A percentile compares a stretch with the other conserved stretches of the same genome.
Conservation (phyloP, 2,797 vertebrate genomes). For the Alcedo quadribrachys region DNA sequence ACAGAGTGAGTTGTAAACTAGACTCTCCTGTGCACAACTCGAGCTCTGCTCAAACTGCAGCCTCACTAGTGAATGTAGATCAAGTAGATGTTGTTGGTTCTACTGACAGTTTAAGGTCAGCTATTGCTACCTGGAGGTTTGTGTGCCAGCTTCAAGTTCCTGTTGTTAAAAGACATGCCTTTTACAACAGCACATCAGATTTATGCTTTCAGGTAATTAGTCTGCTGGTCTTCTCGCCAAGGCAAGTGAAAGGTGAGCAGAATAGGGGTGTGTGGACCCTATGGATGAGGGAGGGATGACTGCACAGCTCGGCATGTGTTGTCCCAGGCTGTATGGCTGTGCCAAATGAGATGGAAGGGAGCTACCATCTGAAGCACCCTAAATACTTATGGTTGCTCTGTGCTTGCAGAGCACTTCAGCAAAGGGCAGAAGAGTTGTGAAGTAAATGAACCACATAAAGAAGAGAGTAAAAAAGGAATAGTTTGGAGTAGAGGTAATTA, state of each 20-base stretch:
- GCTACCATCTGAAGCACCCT: background rate
- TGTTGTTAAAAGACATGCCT: background rate
- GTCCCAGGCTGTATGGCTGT: background rate
- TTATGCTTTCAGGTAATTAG: background rate
- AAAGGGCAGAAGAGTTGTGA: background rate
- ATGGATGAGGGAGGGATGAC: background rate
- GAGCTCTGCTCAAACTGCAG: background rate
- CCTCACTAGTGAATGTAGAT: background rate
- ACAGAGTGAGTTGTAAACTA: background rate
- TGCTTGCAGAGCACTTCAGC: background rate
- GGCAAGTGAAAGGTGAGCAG: background rate
- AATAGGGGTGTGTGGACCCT: background rate
- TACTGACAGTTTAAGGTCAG: background rate
- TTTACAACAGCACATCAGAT: background rate
- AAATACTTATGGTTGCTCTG: background rate
- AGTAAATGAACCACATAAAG: background rate
- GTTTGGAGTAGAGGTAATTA: background rate
- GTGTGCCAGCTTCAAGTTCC: background rate
- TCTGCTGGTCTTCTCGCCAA: background rate
- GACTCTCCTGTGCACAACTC: background rate
- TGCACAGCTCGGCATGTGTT: background rate
- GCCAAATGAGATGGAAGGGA: background rate
- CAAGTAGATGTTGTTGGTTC: background rate
- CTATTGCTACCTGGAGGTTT: background rate
- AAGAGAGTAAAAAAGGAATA: background rate